Percentiles rank a stretch among this genome's conserved stretches.
phyloP scores from a whole-genome alignment of 2,113 vertebrate species.

The Aythya baeri region DNA sequence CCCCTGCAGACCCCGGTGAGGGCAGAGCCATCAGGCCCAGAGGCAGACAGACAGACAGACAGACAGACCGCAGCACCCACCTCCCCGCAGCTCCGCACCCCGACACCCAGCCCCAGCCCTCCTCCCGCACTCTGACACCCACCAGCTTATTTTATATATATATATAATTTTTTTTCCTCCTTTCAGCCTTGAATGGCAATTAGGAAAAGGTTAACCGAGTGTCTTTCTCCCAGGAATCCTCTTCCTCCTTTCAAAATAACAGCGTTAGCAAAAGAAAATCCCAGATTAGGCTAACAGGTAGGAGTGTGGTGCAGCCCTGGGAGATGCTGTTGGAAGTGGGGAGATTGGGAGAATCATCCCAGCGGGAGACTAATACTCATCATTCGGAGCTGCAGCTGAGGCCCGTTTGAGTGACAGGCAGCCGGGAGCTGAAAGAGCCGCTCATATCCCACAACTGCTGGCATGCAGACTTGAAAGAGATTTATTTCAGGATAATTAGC shows the following conservation, averaged over 20 bases:
- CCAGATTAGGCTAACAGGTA: slow-evolving; percentile 91
- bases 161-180: not conserved
- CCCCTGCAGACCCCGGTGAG: not conserved
- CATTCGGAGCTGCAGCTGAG: slow-evolving; percentile 94
- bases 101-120: not conserved
- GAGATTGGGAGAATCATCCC: slow-evolving; percentile 87
- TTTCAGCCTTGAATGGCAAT: slow-evolving; percentile 81
- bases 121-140: not conserved
- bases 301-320: slow-evolving; percentile 80
- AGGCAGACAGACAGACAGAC: not conserved
- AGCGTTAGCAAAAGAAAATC: slow-evolving; percentile 90
- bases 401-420: slow-evolving; percentile 93
- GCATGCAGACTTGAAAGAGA: slow-evolving; percentile 88
- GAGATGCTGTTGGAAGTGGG: slow-evolving; percentile 87
- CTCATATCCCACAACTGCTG: slow-evolving; percentile 86
- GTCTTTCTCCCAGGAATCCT: slow-evolving; percentile 85
- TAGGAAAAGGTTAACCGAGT: slow-evolving; percentile 82
- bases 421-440: slow-evolving; percentile 83
- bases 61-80: not conserved
- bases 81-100: not conserved
- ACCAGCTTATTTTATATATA: slow-evolving; percentile 6
- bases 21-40: not conserved
- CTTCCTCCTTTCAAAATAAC: slow-evolving; percentile 87
- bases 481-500: slow-evolving; percentile 91
- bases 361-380: slow-evolving; percentile 95